A percentile compares a stretch with the other conserved stretches of the same genome.
These are phyloP conservation scores for Saccostrea echinata DNA, from an alignment of 1,140 invertebrate genomes.

Conservation along the genomic window DNA sequence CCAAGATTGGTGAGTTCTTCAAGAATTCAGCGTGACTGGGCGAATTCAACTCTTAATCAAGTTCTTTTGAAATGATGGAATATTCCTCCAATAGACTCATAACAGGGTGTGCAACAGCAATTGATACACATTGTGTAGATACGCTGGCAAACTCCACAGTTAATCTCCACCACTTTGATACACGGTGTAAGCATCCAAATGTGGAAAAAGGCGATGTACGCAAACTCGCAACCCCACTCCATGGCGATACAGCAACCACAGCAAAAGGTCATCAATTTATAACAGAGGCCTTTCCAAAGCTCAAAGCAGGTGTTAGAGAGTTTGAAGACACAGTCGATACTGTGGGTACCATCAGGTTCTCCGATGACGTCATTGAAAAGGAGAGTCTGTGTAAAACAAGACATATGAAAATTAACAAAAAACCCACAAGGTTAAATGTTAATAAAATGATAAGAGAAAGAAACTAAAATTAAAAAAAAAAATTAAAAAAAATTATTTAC, in stretches of 20 bases:
- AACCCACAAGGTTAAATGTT: too few relatives aligned
- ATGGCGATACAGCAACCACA: conserved; percentile 86
- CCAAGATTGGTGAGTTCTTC: too few relatives aligned
- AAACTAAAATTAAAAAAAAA: too few relatives aligned
- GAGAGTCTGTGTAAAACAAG: background rate
- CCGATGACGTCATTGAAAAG: conserved; percentile 88
- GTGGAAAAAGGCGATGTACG: conserved; percentile 85
- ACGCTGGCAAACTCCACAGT: conserved; percentile 83
- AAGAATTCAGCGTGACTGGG: too few relatives aligned
- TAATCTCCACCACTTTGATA: conserved; percentile 79
- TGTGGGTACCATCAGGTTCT: conserved; percentile 87
- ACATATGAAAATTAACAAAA: background rate
- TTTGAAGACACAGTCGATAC: conserved; percentile 87
- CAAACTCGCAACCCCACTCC: conserved; percentile 86
- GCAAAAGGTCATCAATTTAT: conserved; percentile 86
- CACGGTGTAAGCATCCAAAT: conserved; percentile 79
- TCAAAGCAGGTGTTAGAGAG: conserved; percentile 86
- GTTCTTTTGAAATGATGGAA: conserved; percentile 40
- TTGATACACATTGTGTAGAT: conserved; percentile 83
- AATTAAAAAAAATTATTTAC: too few relatives aligned
- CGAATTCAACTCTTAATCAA: too few relatives aligned
- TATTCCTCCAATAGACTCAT: conserved; percentile 42
- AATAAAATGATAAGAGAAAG: too few relatives aligned
- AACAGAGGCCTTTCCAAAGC: conserved; percentile 85
- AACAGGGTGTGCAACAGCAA: conserved; percentile 74